Conservation (phyloP, 2,113 vertebrate genomes). For the Mixornis gularis region DNA sequence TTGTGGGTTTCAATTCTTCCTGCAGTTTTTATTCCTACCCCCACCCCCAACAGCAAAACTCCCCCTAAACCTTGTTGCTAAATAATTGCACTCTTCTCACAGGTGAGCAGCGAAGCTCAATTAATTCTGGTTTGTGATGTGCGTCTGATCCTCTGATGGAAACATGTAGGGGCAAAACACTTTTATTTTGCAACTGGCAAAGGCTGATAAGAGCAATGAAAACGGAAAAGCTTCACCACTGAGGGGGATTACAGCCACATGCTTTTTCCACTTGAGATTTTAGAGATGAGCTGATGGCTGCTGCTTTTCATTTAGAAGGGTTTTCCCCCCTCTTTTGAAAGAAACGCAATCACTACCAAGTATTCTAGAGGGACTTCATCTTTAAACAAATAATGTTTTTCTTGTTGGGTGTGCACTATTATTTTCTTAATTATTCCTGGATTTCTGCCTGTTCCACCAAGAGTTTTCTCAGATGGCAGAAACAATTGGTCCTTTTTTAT, state of each 20-base stretch:
- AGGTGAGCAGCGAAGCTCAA: conserved; percentile 15
- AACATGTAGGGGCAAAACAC: conserved; percentile 42
- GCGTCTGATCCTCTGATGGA: conserved; percentile 24
- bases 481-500: conserved; percentile 39
- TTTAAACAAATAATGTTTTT: conserved; percentile 64
- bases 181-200: conserved; percentile 17
- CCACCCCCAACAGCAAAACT: neutral
- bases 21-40: neutral
- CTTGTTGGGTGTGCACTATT: conserved; percentile 62
- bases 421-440: conserved; percentile 72
- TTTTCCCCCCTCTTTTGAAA: conserved; percentile 34
- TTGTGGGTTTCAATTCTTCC: neutral
- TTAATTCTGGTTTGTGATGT: conserved; percentile 7
- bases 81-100: conserved; percentile 21
- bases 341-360: neutral
- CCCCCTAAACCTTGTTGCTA: neutral
- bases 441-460: conserved; percentile 62
- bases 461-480: conserved; percentile 66
- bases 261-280: conserved; percentile 49
- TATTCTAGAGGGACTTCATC: conserved; percentile 56
- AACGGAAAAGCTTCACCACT: conserved; percentile 45
- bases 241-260: conserved; percentile 20
- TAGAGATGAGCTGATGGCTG: conserved; percentile 34
- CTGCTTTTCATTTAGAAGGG: conserved; percentile 63
- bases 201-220: neutral